Evolutionary conservation across 2,797 vertebrate genomes (phyloP).

Genomic region (Caiman crocodilus): DNA sequence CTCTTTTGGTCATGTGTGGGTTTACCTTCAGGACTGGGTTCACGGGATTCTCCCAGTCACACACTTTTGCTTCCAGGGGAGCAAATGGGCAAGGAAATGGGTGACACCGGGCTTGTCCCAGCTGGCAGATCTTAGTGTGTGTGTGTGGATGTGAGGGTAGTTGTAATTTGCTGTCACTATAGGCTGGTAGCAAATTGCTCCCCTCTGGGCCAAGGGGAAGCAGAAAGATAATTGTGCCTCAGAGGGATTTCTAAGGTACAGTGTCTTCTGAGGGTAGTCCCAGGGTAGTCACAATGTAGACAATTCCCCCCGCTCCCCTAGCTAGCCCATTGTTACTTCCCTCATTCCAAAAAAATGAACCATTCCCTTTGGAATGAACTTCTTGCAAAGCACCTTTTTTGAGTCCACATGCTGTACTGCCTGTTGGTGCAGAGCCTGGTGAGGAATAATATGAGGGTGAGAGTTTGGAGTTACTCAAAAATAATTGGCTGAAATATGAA

Average conservation of each 20-base stretch:
- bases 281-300: not conserved
- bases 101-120: not conserved
- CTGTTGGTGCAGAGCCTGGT: not conserved
- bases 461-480: not conserved
- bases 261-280: not conserved
- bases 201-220: not conserved
- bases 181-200: not conserved
- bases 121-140: not conserved
- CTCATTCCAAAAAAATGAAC: not conserved
- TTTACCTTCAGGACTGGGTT: not conserved
- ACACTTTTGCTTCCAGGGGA: not conserved
- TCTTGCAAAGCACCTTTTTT: not conserved
- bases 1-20: not conserved
- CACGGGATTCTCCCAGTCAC: not conserved
- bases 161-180: not conserved
- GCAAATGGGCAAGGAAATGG: not conserved
- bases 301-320: accelerated
- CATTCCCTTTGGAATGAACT: not conserved
- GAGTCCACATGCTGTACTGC: not conserved
- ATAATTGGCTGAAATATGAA: not conserved
- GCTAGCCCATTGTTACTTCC: not conserved
- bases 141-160: not conserved
- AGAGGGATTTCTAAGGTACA: accelerated
- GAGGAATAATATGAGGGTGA: not conserved
- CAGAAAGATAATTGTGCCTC: not conserved